Evolutionary conservation across 2,797 vertebrate genomes (phyloP).

Genomic region (Helarctos malayanus): DNA sequence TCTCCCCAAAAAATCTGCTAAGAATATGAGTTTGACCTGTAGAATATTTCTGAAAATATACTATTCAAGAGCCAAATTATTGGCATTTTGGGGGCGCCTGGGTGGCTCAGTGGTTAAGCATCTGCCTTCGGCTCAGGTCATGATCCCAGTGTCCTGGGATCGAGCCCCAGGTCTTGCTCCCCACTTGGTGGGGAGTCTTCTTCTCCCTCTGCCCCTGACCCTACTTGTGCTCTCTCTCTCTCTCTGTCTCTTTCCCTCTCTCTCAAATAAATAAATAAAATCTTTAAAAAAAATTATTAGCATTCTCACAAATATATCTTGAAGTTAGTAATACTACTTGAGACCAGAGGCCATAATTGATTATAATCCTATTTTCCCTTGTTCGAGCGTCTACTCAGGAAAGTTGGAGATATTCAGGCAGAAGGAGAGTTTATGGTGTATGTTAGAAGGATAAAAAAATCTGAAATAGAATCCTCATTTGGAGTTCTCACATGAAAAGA

Average conservation of each 20-base stretch:
- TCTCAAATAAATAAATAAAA: too few species aligned
- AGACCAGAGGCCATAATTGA: background rate
- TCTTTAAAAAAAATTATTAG: slow-evolving; percentile 9
- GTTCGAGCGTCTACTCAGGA: slow-evolving; percentile 4
- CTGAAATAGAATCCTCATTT: background rate
- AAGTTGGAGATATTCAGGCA: slow-evolving; percentile 45
- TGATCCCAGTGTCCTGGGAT: too few species aligned
- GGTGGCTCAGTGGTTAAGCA: too few species aligned
- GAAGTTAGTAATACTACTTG: background rate
- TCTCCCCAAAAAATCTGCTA: slow-evolving; percentile 2
- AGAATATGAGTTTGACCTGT: slow-evolving; percentile 20
- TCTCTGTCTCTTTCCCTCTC: too few species aligned
- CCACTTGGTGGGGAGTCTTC: too few species aligned
- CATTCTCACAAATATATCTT: slow-evolving; percentile 8
- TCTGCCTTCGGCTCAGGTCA: too few species aligned
- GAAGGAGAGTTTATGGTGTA: background rate
- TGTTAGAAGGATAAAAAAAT: background rate
- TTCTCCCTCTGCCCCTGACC: too few species aligned
- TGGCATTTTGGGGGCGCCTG: background rate
- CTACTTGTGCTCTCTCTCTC: too few species aligned
- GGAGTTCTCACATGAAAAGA: background rate
- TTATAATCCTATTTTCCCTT: background rate
- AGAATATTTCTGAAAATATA: slow-evolving; percentile 59
- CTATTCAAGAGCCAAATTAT: slow-evolving; percentile 59
- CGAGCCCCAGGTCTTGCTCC: too few species aligned